Evolutionary conservation across 1,140 invertebrate species (phyloP).

Genomic region (Zaprionus lachaisei): DNA sequence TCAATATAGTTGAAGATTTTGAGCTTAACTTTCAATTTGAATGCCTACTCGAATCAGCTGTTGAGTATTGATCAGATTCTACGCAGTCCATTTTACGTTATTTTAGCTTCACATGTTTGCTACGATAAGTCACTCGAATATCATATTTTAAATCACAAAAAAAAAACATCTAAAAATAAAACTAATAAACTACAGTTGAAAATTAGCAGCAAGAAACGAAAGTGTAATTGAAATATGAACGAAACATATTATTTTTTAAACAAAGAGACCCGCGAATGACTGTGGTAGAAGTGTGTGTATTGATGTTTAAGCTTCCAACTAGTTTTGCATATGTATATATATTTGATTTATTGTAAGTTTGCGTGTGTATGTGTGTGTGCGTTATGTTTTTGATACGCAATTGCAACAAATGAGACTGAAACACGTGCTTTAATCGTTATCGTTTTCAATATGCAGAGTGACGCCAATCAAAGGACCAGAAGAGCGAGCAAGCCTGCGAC

Average conservation of each 20-base stretch:
- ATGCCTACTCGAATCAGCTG: not conserved
- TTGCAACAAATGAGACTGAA: constrained; percentile 30
- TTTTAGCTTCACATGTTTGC: not conserved
- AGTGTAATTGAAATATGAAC: not conserved
- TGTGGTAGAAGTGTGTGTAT: not conserved
- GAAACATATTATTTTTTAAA: not conserved
- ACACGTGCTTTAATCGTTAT: constrained; percentile 45
- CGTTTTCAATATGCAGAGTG: constrained; percentile 33
- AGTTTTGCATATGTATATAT: not conserved
- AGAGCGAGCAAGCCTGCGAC: constrained; percentile 7
- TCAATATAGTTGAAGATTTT: not conserved
- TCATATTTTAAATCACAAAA: not conserved
- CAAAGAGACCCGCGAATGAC: not conserved
- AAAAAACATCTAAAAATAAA: not conserved
- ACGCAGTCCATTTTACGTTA: not conserved
- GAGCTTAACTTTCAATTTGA: not conserved
- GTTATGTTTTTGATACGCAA: constrained; percentile 5
- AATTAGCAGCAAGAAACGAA: not conserved
- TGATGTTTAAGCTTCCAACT: not conserved
- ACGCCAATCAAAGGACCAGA: constrained; percentile 32
- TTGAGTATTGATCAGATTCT: not conserved
- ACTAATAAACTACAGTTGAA: not conserved
- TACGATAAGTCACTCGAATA: not conserved
- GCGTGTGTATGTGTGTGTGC: constrained; percentile 1
- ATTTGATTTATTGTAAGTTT: not conserved